Evolutionary conservation across 2,888 invertebrate genomes (phyloP), one percentile per base, ranked within the genome.

Genomic region (Gymnosoma rotundatum): DNA sequence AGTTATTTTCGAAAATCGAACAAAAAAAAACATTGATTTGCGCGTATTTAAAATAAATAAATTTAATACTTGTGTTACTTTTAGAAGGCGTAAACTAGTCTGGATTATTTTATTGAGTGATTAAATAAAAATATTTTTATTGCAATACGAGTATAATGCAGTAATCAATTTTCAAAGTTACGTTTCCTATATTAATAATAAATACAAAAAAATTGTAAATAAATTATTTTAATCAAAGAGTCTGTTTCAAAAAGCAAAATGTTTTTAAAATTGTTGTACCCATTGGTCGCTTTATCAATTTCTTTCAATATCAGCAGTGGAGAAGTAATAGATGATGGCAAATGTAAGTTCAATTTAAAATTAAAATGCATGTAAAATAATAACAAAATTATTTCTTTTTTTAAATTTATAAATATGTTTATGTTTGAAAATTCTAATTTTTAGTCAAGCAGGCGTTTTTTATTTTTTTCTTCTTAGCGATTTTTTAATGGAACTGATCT

Each of bases 251-350:
- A 38, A 64, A 16, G 52, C 18, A 81, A 69, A 70, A 78, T 81
- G 80, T 20, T 64, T 78, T 58, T 54, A 12, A 76, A 80, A 72
- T 54, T 18, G 25, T 45, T 83, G 60, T 67, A 78, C 16, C 20
- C 78, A 18, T 63, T 70, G 63, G 66, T 78, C 18, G 73, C 70
- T 69, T 87, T 90, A 88, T 88, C 87, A 88, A 73, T 85, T 83
- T 64, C 74, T 70, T 60, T 58, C 32, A 67, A 54, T 54, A 64
- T 72, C 50, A 69, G 64, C 45, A 86, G 86, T 52, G 64, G 86
- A 78, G 74, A 86, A 52, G 87, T 87, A 21, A 84, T 78, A 38
- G 88, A 89, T 64, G 88, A 91, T 88, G 91, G 91, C 75, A 90
- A 90, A 88, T 87, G 90, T 90, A 90, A 90, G 90, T 90, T 72